Evolutionary conservation across 2,888 invertebrate genomes (phyloP).

Genomic region (Plebejus anna): DNA sequence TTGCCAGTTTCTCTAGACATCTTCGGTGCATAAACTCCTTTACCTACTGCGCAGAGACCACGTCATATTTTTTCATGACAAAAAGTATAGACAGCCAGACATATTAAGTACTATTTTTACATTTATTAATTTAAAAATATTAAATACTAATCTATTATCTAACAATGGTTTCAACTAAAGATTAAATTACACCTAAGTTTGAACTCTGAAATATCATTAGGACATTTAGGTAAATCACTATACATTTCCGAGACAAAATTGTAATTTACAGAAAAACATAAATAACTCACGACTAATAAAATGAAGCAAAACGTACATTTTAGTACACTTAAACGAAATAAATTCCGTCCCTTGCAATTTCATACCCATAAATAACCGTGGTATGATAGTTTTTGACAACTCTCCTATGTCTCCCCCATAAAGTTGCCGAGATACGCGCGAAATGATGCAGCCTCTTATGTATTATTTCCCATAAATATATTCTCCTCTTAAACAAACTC

Average conservation of each 20-base stretch:
- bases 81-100: too few species aligned
- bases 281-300: conserved; percentile 22
- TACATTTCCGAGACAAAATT: not conserved
- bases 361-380: conserved; percentile 62
- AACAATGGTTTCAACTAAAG: too few species aligned
- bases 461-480: conserved; percentile 20
- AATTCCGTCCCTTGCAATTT: conserved; percentile 34
- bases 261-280: conserved; percentile 1
- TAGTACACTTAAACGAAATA: conserved; percentile 23
- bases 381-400: conserved; percentile 63
- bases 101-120: too few species aligned
- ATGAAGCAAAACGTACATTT: conserved; percentile 26
- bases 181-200: too few species aligned
- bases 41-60: too few species aligned
- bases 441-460: conserved; percentile 52
- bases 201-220: too few species aligned
- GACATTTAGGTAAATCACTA: not conserved
- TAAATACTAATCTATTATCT: too few species aligned
- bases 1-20: too few species aligned
- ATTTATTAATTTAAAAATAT: too few species aligned
- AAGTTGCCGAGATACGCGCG: conserved; percentile 34
- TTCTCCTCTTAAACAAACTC: not conserved
- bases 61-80: too few species aligned
- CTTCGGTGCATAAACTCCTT: too few species aligned
- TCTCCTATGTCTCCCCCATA: conserved; percentile 62